Percentiles rank a stretch among this genome's conserved stretches.
phyloP scores from a whole-genome alignment of 2,888 invertebrate species.

The Synanthedon vespiformis region DNA sequence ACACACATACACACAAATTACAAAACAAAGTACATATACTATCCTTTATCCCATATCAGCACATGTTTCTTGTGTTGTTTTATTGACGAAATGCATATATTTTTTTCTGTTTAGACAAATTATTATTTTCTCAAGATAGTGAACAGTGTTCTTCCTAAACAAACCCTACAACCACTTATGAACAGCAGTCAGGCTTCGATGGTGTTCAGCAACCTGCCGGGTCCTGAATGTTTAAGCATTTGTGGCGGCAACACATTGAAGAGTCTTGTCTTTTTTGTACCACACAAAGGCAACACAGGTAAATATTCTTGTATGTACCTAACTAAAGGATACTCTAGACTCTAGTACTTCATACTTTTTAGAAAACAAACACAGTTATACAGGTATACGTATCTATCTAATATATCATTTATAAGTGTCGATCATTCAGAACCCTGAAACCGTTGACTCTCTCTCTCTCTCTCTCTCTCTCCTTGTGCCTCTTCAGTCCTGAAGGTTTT shows the following conservation, averaged over 20 bases:
- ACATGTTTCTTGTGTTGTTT: too few species aligned
- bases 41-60: too few species aligned
- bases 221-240: conserved; percentile 43
- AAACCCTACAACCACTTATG: conserved; percentile 37
- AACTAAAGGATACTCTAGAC: neutral
- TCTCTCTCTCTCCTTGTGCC: too few species aligned
- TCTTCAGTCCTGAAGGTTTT: too few species aligned
- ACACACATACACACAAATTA: too few species aligned
- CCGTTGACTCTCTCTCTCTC: too few species aligned
- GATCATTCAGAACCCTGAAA: too few species aligned
- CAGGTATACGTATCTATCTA: too few species aligned
- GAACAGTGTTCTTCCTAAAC: conserved; percentile 47
- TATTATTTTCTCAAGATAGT: conserved; percentile 56
- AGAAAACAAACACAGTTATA: too few species aligned
- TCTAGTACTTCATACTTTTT: neutral
- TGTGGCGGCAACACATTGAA: conserved; percentile 46
- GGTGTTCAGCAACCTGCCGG: conserved; percentile 64
- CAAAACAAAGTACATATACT: too few species aligned
- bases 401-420: too few species aligned
- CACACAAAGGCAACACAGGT: conserved; percentile 64
- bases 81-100: too few species aligned
- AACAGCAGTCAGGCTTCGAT: conserved; percentile 56
- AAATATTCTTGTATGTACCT: neutral
- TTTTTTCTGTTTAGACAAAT: conserved; percentile 36
- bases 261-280: conserved; percentile 63